These are phyloP conservation scores for Centroberyx gerrardi DNA, from an alignment of 2,797 vertebrate genomes.

Conservation along the genomic window DNA sequence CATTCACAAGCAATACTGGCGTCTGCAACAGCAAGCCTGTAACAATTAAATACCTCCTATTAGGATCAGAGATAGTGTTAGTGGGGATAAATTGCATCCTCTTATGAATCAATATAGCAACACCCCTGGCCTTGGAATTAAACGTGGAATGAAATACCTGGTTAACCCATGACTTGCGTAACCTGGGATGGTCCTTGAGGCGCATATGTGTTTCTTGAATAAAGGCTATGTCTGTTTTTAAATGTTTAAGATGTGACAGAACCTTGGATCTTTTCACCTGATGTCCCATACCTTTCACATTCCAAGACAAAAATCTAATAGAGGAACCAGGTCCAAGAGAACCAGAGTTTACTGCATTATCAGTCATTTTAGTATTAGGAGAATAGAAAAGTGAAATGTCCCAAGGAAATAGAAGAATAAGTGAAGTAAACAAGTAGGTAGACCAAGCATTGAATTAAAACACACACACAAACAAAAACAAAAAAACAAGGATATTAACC, in stretches of 20 bases:
- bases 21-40: not conserved
- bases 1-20: not conserved
- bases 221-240: conserved; percentile 1
- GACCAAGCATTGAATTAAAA: not conserved
- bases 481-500: not conserved
- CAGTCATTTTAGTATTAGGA: not conserved
- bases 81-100: not conserved
- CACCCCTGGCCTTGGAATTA: not conserved
- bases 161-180: not conserved
- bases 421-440: not conserved
- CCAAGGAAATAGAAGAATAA: not conserved
- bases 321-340: too few relatives aligned
- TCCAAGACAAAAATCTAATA: not conserved
- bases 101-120: conserved; percentile 6
- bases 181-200: not conserved
- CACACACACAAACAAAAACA: not conserved
- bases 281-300: conserved; percentile 1
- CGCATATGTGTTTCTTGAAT: conserved; percentile 4
- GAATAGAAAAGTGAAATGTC: not conserved
- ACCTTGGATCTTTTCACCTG: not conserved
- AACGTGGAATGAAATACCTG: not conserved
- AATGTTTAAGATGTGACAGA: conserved; percentile 6
- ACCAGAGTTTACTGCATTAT: not conserved
- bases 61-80: not conserved
- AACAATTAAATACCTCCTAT: conserved; percentile 1